These are phyloP conservation scores for Cavia aperea DNA, from an alignment of 2,113 vertebrate species.

Conservation along the genomic window DNA sequence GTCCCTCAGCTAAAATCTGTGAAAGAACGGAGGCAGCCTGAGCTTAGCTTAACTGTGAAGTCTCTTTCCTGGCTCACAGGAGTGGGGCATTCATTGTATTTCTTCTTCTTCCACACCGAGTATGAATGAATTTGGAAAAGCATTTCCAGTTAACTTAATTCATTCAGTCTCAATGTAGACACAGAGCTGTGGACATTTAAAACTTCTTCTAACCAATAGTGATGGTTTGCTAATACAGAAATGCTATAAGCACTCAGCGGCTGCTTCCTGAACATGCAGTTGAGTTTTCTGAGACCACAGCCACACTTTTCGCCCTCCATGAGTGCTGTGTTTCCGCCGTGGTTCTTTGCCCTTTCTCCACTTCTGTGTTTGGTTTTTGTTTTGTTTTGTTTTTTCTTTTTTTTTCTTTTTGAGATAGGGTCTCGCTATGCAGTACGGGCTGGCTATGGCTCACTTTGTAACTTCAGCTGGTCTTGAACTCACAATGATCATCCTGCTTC, in stretches of 20 bases:
- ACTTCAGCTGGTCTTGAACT: no score
- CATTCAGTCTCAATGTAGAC: neutral
- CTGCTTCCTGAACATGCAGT: neutral
- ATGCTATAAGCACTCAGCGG: neutral
- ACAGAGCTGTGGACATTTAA: neutral
- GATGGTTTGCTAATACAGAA: neutral
- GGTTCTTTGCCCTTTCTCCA: neutral
- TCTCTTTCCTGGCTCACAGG: neutral
- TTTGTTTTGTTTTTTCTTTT: no score
- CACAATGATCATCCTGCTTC: no score
- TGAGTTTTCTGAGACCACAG: neutral
- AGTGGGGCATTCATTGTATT: neutral
- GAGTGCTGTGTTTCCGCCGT: neutral
- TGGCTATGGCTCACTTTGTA: no score
- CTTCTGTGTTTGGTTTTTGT: neutral
- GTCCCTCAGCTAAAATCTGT: neutral
- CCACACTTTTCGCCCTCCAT: neutral
- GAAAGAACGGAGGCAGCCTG: neutral
- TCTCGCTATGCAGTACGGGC: no score
- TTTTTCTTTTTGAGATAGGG: no score
- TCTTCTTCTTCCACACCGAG: neutral
- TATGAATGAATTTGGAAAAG: slow-evolving; percentile 26
- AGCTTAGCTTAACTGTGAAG: neutral
- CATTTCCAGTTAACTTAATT: neutral
- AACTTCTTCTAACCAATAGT: neutral